These are phyloP conservation scores for Sminthurinus aureus DNA, from an alignment of 2,888 invertebrate genomes.

Conservation along the genomic window DNA sequence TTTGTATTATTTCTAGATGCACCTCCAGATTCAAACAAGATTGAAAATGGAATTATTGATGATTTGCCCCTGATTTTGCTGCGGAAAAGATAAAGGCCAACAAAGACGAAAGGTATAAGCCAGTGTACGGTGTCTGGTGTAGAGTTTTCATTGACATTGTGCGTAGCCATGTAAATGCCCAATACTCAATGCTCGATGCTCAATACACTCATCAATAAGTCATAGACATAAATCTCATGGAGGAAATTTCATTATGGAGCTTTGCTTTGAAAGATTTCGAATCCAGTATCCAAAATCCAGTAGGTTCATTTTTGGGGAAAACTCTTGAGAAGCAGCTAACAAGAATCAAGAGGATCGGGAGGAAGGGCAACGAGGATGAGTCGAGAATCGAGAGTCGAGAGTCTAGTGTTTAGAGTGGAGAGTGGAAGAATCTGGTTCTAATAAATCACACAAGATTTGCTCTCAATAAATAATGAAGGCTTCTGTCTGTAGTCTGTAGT, in stretches of 20 bases:
- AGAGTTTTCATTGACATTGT: no score
- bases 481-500: no score
- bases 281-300: neutral
- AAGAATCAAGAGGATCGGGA: conserved; percentile 2
- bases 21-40: neutral
- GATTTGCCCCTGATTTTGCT: neutral
- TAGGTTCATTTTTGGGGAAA: neutral
- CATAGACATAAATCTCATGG: neutral
- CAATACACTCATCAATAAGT: conserved; percentile 24
- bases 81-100: no score
- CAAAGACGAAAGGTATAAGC: neutral
- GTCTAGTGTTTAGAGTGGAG: neutral
- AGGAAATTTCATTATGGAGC: neutral
- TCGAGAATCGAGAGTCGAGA: no score
- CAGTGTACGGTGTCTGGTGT: neutral
- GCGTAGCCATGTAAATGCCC: conserved; percentile 5
- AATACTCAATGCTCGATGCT: neutral
- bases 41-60: neutral
- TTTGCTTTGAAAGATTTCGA: no score
- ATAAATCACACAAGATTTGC: neutral
- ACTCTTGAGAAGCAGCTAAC: neutral
- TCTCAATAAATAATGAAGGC: conserved; percentile 18
- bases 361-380: neutral
- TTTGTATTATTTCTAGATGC: neutral
- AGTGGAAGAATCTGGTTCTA: conserved; percentile 1